Conservation (phyloP, 2,113 vertebrate species). For the Apteryx owenii region DNA sequence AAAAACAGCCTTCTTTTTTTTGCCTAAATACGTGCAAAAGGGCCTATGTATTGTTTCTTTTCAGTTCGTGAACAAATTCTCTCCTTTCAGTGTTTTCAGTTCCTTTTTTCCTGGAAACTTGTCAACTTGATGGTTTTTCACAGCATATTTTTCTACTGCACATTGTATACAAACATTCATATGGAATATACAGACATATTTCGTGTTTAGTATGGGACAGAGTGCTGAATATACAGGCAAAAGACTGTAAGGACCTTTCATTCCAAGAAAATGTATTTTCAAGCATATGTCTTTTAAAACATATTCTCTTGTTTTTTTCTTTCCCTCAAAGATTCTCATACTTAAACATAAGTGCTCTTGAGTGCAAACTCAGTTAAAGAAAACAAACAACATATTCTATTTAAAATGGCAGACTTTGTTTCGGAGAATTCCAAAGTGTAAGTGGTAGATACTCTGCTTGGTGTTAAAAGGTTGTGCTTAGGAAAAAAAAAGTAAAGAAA, state of each 20-base stretch:
- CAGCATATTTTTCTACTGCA: background rate
- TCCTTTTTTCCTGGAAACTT: background rate
- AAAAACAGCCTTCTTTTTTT: background rate
- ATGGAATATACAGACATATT: background rate
- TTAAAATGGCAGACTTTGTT: constrained; percentile 38
- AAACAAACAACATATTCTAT: background rate
- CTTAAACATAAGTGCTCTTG: background rate
- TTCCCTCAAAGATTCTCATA: background rate
- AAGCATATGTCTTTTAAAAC: constrained; percentile 46
- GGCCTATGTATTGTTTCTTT: background rate
- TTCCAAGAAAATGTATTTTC: constrained; percentile 15
- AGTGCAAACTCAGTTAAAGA: background rate
- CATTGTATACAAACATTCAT: background rate
- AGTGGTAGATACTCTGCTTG: background rate
- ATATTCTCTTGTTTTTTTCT: constrained; percentile 38
- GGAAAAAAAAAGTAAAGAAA: background rate
- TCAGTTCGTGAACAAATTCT: background rate
- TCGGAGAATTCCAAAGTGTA: background rate
- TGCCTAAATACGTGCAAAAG: background rate
- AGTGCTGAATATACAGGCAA: background rate
- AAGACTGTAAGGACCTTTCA: constrained; percentile 8
- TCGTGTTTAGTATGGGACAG: background rate
- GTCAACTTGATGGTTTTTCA: background rate
- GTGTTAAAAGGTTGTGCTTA: background rate
- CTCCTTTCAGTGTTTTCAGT: constrained; percentile 9